Conservation (phyloP, 2,797 vertebrate genomes). For the Enteromius radiatus region DNA sequence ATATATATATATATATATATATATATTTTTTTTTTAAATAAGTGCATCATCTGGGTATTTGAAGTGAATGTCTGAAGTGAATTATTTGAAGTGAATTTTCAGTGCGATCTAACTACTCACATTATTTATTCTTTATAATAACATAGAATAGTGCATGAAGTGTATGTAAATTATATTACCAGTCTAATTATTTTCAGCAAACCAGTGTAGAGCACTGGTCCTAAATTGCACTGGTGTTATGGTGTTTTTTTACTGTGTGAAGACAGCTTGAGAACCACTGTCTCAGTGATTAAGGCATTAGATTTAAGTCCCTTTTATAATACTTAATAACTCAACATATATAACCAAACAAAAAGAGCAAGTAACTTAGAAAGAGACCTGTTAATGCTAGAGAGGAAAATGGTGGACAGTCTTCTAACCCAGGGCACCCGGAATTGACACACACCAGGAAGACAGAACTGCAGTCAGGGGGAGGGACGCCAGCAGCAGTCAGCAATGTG, state of each 20-base stretch:
- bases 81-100: too few relatives aligned
- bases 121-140: background rate
- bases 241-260: background rate
- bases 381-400: slow-evolving; percentile 15
- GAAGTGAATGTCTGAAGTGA: too few relatives aligned
- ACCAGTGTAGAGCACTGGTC: background rate
- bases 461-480: slow-evolving; percentile 43
- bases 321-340: background rate
- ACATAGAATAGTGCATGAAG: background rate
- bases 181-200: background rate
- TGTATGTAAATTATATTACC: background rate
- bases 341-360: slow-evolving; percentile 1
- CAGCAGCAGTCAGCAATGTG: slow-evolving; percentile 1
- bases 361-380: background rate
- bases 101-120: background rate
- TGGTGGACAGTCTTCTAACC: slow-evolving; percentile 19
- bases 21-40: too few relatives aligned
- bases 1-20: too few relatives aligned
- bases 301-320: background rate
- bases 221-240: background rate
- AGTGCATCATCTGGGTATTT: too few relatives aligned
- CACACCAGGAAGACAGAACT: slow-evolving; percentile 55
- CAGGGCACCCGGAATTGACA: slow-evolving; percentile 39
- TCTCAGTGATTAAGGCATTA: background rate
- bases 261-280: background rate